phyloP scores from a whole-genome alignment of 2,113 vertebrate species.

The Hassar affinis region DNA sequence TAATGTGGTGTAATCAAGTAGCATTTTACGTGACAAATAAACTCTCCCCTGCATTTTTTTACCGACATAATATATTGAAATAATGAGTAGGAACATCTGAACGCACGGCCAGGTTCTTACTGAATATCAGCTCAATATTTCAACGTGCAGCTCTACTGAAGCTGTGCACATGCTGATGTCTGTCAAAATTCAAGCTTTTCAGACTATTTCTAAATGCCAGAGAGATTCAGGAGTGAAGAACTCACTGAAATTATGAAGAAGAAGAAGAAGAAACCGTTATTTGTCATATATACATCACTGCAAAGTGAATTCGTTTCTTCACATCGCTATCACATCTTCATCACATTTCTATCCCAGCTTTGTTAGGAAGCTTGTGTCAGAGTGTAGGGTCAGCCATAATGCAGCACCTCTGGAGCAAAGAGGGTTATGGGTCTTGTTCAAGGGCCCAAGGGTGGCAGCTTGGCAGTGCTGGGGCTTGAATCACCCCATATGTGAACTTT shows the following conservation, averaged over 20 bases:
- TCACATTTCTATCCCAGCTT: too few species aligned
- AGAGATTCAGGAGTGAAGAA: not conserved
- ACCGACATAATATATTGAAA: not conserved
- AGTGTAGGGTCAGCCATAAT: too few species aligned
- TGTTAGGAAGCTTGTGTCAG: too few species aligned
- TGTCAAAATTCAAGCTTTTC: not conserved
- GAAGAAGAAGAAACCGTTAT: too few species aligned
- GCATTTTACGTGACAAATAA: not conserved
- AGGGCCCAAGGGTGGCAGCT: too few species aligned
- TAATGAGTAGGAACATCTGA: not conserved
- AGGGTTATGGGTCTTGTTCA: too few species aligned
- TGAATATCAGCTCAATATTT: constrained; percentile 11
- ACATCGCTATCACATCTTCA: too few species aligned
- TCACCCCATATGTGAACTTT: too few species aligned
- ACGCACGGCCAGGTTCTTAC: not conserved
- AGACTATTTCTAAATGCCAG: not conserved
- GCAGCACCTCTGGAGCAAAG: too few species aligned
- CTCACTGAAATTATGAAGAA: not conserved
- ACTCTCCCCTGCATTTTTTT: not conserved
- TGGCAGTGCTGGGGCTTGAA: too few species aligned
- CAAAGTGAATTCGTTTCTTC: too few species aligned
- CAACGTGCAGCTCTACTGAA: not conserved
- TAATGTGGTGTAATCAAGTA: constrained; percentile 2
- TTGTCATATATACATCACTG: too few species aligned
- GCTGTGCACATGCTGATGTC: not conserved